phyloP scores from a whole-genome alignment of 2,888 invertebrate genomes.

The Corbicula japonica region DNA sequence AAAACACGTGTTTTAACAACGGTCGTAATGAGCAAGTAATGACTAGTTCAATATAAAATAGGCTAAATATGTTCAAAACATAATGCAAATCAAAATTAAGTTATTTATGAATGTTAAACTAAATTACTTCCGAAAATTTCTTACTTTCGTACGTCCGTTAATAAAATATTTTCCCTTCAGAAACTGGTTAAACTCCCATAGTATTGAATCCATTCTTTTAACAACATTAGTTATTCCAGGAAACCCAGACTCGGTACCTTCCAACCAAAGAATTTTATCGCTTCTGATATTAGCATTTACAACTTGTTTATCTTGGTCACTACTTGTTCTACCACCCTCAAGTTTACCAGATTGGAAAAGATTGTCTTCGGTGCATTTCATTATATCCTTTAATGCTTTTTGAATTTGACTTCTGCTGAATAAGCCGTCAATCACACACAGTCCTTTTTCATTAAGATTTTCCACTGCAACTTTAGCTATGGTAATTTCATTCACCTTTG shows the following conservation, averaged over 20 bases:
- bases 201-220: conserved; percentile 58
- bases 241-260: conserved; percentile 87
- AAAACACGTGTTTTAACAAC: too few relatives aligned
- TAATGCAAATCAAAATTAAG: too few relatives aligned
- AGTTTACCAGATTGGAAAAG: conserved; percentile 54
- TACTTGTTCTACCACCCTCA: conserved; percentile 66
- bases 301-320: conserved; percentile 56
- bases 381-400: conserved; percentile 55
- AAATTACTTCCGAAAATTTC: too few relatives aligned
- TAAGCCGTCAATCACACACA: conserved; percentile 64
- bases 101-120: too few relatives aligned
- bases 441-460: conserved; percentile 46
- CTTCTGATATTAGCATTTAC: conserved; percentile 90
- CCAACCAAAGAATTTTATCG: conserved; percentile 97
- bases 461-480: conserved; percentile 52
- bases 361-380: conserved; percentile 24
- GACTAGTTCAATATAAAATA: too few relatives aligned
- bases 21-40: too few relatives aligned
- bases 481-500: conserved; percentile 3
- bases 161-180: conserved; percentile 91
- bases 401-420: conserved; percentile 49
- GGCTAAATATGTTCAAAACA: too few relatives aligned
- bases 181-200: conserved; percentile 51
- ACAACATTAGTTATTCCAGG: conserved; percentile 56
- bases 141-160: conserved; percentile 95